These are phyloP conservation scores for Pachyuromys duprasi DNA, from an alignment of 2,797 vertebrate genomes.

Conservation along the genomic window DNA sequence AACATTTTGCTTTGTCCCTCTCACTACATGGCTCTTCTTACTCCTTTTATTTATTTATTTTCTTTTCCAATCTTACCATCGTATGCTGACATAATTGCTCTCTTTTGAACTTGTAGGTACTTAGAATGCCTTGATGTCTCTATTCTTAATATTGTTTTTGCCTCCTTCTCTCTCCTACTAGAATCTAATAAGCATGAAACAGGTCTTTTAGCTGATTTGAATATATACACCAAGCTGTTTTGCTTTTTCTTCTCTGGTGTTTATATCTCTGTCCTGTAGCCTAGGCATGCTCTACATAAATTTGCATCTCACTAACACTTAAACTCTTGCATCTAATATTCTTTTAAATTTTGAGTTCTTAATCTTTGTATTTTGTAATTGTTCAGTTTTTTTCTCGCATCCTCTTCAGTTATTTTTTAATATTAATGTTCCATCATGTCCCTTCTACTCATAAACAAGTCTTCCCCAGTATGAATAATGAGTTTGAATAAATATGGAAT, in stretches of 20 bases:
- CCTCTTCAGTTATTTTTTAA: background rate
- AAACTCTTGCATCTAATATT: background rate
- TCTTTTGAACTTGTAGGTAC: background rate
- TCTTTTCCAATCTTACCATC: background rate
- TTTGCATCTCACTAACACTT: background rate
- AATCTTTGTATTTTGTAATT: slow-evolving; percentile 6
- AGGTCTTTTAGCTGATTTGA: background rate
- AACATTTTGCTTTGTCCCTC: background rate
- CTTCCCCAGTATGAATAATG: background rate
- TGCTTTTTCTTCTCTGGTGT: background rate
- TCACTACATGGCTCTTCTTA: background rate
- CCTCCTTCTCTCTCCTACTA: too few species aligned
- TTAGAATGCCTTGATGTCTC: background rate
- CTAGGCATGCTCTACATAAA: background rate
- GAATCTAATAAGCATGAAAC: background rate
- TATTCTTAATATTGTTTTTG: background rate
- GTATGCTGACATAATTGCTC: background rate
- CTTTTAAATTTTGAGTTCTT: background rate
- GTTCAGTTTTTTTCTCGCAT: background rate
- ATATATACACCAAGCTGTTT: background rate
- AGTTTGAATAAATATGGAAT: slow-evolving; percentile 31
- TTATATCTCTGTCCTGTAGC: background rate
- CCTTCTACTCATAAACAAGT: background rate
- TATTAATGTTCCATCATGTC: background rate
- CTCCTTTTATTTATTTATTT: background rate